Base-by-base conservation (phyloP, 2,113 vertebrate genomes). In the Eclectus roratus region DNA sequence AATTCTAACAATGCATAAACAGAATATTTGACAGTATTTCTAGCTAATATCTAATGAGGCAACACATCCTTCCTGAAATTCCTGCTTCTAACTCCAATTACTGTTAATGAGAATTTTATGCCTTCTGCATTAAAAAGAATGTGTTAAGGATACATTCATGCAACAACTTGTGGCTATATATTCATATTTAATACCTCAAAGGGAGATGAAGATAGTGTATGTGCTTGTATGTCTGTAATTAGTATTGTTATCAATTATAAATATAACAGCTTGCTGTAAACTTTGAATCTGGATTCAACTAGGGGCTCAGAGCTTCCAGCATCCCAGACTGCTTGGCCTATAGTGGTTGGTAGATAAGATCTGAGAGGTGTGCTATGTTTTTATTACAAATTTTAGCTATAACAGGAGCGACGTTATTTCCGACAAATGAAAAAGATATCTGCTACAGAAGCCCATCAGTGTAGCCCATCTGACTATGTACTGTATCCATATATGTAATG, bases 71-170 rank as follows among this genome's bases (percentile, higher is more conserved):
- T 90, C 88, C 82, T 85, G 72, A 80, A 82, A 90, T 95, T 90
- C 64, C 39, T 83, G 23, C 53, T 96, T 95, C 80, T 89, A 90
- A 74, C 52, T 90, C 55, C 88, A 93, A 1, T 96, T 94, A 94
- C 37, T 70, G 49, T 78, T 96, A 93, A 96, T 96, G 85, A 94
- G 87, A 85, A 88, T 92, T 94, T 87, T 85, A 91, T 85, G 74
- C 44, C 63, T 53, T 65, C 70, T 89, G 41, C 87, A 65, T 92
- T 94, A 82, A 82, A 87, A 94, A n/a, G 35, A 91, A 29, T 79
- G 55, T 81, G 65, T n/a, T 94, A 91, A 80, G 47, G 55, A 44
- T 79, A 68, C 3, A 50, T 13, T 91, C 35, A 56, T 78, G 29
- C 29, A 91, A 76, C 50, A 78, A 63, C 76, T 82, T 16, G 12